Base-by-base conservation (phyloP, 1,140 invertebrate genomes). In the Meteorus sp. region DNA sequence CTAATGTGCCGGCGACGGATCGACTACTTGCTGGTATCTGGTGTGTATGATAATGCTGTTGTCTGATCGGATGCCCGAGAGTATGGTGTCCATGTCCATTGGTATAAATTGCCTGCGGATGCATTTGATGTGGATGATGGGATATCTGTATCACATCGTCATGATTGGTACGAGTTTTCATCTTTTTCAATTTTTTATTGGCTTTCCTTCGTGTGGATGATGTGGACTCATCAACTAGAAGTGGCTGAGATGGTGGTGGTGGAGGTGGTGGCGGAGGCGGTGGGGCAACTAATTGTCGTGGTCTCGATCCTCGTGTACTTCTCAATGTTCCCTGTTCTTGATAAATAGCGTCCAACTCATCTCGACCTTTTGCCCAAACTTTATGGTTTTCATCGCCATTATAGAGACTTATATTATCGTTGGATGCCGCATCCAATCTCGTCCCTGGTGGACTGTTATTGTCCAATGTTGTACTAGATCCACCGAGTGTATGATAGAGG, bases 371-470 rank as follows among this genome's bases (percentile, higher is more conserved):
- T 0, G 88, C 89, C 93, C 93, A 95, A 1, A 95, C 89, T 77
- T 97, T 96, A 72, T 95, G 93, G 69, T 95, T 96, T 72, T 95
- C 93, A 69, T 95, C 91, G 0, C 90, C 92, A 69, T 94, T 94
- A 71, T 91, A 93, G 19, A 92, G 82, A 51, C 89, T 90, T 1
- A 88, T 78, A 39, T 91, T 89, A 61, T 90, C 89, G n/a, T 85
- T 83, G 17, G 85, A 84, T 9, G 85, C 81, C 1, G 83, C 79
- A 11, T 87, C 85, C 19, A 86, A 64, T 63, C 82, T 76, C 59
- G 67, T 80, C 65, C 67, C 76, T 63, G 61, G 76, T 62, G 67
- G 81, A 68, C 73, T 81, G 19, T 41, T 50, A 31, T 63, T 63
- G 64, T 84, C 74, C 5, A 84, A 62, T 0, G 76, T 79, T 2